Evolutionary conservation across 2,888 invertebrate species (phyloP).

Genomic region (Caenorhabditis sp.): DNA sequence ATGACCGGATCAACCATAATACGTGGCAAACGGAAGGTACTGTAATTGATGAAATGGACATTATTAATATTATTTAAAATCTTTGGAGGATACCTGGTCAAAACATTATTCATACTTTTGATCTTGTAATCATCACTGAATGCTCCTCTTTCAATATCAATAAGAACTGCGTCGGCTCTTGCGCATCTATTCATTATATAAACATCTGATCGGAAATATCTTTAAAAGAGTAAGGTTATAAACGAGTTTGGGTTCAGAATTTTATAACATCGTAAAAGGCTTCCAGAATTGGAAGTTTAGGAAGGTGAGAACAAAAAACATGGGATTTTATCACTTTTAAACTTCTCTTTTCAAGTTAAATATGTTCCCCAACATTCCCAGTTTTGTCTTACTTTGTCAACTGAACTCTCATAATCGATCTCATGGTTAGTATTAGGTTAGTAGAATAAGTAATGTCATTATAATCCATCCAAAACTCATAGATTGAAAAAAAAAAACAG

Average conservation of each 20-base stretch:
- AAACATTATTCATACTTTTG: conserved; percentile 14
- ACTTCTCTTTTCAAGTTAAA: neutral
- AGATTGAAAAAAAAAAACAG: neutral
- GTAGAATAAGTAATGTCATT: conserved; percentile 7
- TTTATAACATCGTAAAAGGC: too few species aligned
- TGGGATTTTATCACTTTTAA: too few species aligned
- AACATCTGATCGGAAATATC: conserved; percentile 25
- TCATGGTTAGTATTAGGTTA: conserved; percentile 16
- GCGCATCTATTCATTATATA: conserved; percentile 33
- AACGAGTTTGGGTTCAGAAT: too few species aligned
- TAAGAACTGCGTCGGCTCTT: conserved; percentile 25
- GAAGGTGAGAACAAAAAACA: too few species aligned
- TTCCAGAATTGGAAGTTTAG: too few species aligned
- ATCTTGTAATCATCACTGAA: conserved; percentile 27
- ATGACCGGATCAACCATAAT: conserved; percentile 24
- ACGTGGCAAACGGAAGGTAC: conserved; percentile 14
- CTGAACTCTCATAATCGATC: conserved; percentile 21
- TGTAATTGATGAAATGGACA: conserved; percentile 8
- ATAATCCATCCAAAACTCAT: neutral
- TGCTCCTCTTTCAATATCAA: conserved; percentile 28
- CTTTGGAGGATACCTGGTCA: conserved; percentile 16
- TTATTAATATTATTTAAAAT: too few species aligned
- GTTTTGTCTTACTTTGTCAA: conserved; percentile 17
- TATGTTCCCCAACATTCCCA: neutral
- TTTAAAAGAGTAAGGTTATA: too few species aligned